Evolutionary conservation across 2,797 vertebrate genomes (phyloP), one percentile per base, ranked within the genome.

Genomic region (Micromesistius poutassou): DNA sequence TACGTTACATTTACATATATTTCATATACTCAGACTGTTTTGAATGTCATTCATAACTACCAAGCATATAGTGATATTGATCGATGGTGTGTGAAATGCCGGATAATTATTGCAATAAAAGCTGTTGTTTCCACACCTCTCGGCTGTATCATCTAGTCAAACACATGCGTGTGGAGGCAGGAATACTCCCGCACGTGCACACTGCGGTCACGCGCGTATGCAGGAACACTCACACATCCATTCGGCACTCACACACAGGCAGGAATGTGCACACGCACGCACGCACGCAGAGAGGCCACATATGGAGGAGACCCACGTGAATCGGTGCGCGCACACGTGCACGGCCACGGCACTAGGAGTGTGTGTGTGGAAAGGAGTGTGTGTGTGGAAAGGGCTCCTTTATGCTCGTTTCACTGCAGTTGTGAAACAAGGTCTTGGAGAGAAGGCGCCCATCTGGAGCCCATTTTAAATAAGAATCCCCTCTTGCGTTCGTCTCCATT

Each of bases 151-250:
- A 42, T 42, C 40, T 13, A 42, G 40, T 16, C 40, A 42, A 12
- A 42, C 82, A 68, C 75, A 85, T 79, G 77, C 83, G 79, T 79
- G 76, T 75, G 75, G 83, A 83, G 83, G 79, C 81, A 77, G 30
- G 77, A 16, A 77, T 55, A 38, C n/a, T 46, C 25, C 72, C 36
- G 5, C 46, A 33, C 31, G 71, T 30, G 38, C 13, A 40, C 38
- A 40, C 2, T 3, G 68, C 28, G 68, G 5, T 50, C 46, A 50
- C 16, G 38, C n/a, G n/a, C n/a, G n/a, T n/a, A n/a, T n/a, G n/a
- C n/a, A n/a, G 40, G 40, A 42, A 42, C 10, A 42, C 40, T 46
- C 25, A 76, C 36, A 35, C 30, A 28, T 30, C 10, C 14, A 42
- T 5, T 35, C 7, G 33, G 33, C 40, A 42, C 5, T 8, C 42